Percentiles rank a stretch among this genome's conserved stretches.
Conservation (phyloP, 2,797 vertebrate genomes). For the Psittacula echo region DNA sequence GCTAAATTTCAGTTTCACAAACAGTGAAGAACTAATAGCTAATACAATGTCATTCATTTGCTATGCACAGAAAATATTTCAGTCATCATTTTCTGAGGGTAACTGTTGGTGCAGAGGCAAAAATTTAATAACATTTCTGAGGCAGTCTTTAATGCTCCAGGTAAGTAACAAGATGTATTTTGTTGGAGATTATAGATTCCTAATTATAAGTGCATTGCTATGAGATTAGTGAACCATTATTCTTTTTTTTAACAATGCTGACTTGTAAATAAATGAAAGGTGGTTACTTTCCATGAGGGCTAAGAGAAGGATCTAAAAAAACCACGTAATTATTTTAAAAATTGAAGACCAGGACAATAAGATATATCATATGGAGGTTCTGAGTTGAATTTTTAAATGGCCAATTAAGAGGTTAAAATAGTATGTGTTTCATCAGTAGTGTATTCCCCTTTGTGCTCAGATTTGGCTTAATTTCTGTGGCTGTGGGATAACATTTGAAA, state of each 20-base stretch:
- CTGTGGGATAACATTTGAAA: neutral
- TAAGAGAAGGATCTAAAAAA: neutral
- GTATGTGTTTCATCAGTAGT: neutral
- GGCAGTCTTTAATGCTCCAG: neutral
- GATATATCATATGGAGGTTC: neutral
- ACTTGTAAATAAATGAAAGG: neutral
- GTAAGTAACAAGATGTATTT: neutral
- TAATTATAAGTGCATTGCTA: neutral
- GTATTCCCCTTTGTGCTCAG: neutral
- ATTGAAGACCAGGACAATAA: neutral
- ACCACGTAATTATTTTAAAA: neutral
- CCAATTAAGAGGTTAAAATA: neutral
- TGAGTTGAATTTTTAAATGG: neutral
- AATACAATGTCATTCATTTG: neutral
- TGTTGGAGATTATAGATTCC: neutral
- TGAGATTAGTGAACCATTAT: neutral
- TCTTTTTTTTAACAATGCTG: neutral
- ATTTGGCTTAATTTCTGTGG: neutral
- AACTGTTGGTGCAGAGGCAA: neutral
- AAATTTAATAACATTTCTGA: neutral
- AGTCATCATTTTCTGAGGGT: neutral
- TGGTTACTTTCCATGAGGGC: neutral
- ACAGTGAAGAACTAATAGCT: neutral
- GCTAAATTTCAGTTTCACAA: constrained; percentile 14
- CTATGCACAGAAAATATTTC: neutral